Conservation (phyloP, 2,888 invertebrate genomes). For the Drosophila lacicola region DNA sequence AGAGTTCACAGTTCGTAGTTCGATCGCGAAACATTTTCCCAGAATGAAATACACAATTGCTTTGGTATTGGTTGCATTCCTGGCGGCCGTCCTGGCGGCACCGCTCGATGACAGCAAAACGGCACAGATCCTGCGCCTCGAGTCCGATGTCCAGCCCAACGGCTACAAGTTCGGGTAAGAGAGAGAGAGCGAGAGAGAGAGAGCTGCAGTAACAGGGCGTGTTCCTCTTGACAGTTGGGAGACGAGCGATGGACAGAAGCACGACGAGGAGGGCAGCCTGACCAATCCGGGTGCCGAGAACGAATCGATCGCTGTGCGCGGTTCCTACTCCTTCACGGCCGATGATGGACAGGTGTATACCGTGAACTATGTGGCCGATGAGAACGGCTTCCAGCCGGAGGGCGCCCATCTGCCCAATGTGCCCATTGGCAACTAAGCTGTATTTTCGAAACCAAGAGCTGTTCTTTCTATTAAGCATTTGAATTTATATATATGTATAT, state of each 20-base stretch:
- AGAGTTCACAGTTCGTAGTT: slow-evolving; percentile 32
- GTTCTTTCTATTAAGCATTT: slow-evolving; percentile 63
- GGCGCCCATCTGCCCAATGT: slow-evolving; percentile 83
- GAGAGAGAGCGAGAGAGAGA: neutral
- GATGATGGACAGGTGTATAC: slow-evolving; percentile 87
- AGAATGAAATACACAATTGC: slow-evolving; percentile 77
- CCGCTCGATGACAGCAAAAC: slow-evolving; percentile 51
- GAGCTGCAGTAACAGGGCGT: no score
- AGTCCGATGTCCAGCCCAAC: slow-evolving; percentile 86
- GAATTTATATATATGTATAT: slow-evolving; percentile 29
- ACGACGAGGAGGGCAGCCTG: slow-evolving; percentile 86
- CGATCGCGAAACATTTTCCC: slow-evolving; percentile 21
- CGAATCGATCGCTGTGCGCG: slow-evolving; percentile 86
- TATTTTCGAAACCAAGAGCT: slow-evolving; percentile 64
- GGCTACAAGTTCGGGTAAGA: slow-evolving; percentile 87
- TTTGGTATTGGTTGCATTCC: slow-evolving; percentile 77
- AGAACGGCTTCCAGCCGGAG: slow-evolving; percentile 85
- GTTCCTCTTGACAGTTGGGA: slow-evolving; percentile 56
- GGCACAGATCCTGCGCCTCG: slow-evolving; percentile 74
- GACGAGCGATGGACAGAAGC: slow-evolving; percentile 86
- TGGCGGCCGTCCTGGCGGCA: slow-evolving; percentile 79
- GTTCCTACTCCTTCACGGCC: slow-evolving; percentile 86
- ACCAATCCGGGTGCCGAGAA: slow-evolving; percentile 86
- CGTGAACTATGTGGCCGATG: slow-evolving; percentile 85
- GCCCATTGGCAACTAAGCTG: slow-evolving; percentile 57